phyloP scores from a whole-genome alignment of 2,888 invertebrate species.

The Synergus gifuensis region DNA sequence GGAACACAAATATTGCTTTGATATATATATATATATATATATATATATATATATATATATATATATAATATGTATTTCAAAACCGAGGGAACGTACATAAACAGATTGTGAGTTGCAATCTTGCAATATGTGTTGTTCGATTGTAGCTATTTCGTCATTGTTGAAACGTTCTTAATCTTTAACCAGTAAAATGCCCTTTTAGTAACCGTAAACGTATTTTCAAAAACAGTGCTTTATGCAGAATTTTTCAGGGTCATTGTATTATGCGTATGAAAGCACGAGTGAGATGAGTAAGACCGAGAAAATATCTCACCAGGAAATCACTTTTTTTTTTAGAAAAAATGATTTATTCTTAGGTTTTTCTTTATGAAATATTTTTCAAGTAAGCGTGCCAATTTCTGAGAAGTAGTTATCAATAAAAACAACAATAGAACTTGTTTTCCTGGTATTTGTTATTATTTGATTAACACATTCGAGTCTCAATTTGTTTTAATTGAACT shows the following conservation, averaged over 20 bases:
- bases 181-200: background rate
- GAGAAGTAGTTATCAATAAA: too few relatives aligned
- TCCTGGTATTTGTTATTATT: background rate
- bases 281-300: background rate
- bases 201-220: background rate
- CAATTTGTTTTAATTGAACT: too few relatives aligned
- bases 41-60: too few relatives aligned
- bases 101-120: slow-evolving; percentile 8
- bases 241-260: background rate
- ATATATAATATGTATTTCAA: background rate
- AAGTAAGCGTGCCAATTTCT: background rate
- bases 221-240: background rate
- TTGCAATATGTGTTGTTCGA: background rate
- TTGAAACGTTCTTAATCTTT: background rate
- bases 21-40: too few relatives aligned
- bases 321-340: background rate
- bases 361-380: background rate
- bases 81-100: background rate
- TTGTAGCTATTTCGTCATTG: slow-evolving; percentile 27
- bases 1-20: background rate
- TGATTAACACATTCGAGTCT: background rate
- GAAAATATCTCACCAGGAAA: slow-evolving; percentile 9
- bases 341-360: background rate
- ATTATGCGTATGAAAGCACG: background rate
- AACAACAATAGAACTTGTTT: background rate